phyloP scores from a whole-genome alignment of 53 echinoderm and acorn worm genomes.

The Patiria pectinifera region DNA sequence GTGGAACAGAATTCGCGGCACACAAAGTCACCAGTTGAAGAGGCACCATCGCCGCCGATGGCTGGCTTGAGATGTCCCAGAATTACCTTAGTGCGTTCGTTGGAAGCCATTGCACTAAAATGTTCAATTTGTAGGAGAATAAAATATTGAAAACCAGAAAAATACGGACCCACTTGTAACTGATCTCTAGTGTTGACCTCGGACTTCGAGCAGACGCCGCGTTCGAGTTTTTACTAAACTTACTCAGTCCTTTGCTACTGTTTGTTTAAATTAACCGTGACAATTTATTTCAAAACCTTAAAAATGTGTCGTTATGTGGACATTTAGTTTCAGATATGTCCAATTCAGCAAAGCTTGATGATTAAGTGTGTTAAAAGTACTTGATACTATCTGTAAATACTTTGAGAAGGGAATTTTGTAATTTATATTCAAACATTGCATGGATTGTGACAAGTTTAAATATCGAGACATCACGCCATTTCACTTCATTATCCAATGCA shows the following conservation, averaged over 20 bases:
- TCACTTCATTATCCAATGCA: too few species aligned
- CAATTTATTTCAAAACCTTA: background rate
- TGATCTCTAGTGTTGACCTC: background rate
- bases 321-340: too few species aligned
- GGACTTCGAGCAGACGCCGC: background rate
- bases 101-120: constrained; percentile 26
- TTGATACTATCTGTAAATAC: too few species aligned
- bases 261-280: background rate
- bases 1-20: constrained; percentile 7
- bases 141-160: background rate
- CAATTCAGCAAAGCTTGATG: too few species aligned
- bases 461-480: background rate
- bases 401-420: background rate
- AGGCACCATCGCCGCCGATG: background rate
- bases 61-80: constrained; percentile 51
- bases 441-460: background rate
- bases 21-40: constrained; percentile 23
- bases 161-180: background rate
- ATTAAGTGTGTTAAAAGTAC: too few species aligned
- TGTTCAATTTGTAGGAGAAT: background rate
- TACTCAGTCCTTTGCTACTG: background rate
- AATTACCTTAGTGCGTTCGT: constrained; percentile 46
- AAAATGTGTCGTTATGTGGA: background rate
- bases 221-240: background rate
- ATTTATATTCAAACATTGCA: background rate